Conservation (phyloP, 2,113 vertebrate genomes). For the Turnix velox region DNA sequence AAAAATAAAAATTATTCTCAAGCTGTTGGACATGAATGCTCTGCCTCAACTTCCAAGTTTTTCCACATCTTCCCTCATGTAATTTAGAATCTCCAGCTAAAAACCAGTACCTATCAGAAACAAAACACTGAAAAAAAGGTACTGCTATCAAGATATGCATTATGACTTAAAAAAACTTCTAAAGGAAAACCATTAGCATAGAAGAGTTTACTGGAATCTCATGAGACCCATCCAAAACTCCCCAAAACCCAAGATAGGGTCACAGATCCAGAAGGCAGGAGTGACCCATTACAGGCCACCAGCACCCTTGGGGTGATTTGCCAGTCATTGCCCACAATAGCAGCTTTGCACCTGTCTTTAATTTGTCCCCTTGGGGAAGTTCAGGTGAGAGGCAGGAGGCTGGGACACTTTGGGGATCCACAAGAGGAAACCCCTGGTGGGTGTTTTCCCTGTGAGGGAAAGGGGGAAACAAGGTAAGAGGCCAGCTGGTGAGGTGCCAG, state of each 20-base stretch:
- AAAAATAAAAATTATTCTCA: neutral
- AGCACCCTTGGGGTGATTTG: accelerated
- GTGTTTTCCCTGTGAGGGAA: neutral
- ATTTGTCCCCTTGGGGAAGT: neutral
- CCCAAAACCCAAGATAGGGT: neutral
- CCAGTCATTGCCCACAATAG: accelerated
- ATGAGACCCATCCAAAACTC: neutral
- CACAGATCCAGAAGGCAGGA: neutral
- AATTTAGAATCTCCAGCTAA: neutral
- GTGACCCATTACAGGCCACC: neutral
- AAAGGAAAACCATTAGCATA: neutral
- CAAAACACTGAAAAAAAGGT: neutral
- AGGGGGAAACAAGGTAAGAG: accelerated
- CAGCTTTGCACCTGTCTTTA: neutral
- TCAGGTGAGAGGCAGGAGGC: neutral
- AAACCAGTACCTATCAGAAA: neutral
- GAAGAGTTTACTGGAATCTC: neutral
- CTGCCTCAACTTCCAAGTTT: neutral
- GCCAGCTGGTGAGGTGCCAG: neutral
- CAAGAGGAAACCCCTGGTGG: neutral
- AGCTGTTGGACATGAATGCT: neutral
- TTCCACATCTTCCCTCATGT: neutral
- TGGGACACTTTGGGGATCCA: neutral
- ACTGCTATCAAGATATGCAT: neutral
- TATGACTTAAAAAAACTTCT: neutral